Percentiles rank a stretch among this genome's conserved stretches.
These are phyloP conservation scores for Coptodon bakossiorum DNA, from an alignment of 2,113 vertebrate species.

Conservation along the genomic window DNA sequence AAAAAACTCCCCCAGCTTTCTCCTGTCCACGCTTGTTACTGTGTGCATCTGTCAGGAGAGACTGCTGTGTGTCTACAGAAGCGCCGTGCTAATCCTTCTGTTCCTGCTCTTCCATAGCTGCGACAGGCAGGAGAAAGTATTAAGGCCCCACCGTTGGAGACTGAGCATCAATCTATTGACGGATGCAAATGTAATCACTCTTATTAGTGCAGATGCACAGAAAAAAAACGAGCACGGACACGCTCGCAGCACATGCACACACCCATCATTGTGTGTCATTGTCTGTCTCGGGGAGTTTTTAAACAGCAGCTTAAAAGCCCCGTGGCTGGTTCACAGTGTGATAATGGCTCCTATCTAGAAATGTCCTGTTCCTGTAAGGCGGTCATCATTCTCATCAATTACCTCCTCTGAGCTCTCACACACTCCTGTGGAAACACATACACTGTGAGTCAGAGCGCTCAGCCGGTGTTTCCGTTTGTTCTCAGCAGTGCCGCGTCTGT, in stretches of 20 bases:
- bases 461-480: neutral
- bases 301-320: constrained; percentile 15
- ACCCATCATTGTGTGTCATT: neutral
- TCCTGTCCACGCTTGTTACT: neutral
- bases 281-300: neutral
- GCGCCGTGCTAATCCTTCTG: constrained; percentile 13
- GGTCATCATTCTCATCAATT: constrained; percentile 15
- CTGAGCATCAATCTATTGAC: constrained; percentile 11
- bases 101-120: neutral
- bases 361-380: constrained; percentile 17
- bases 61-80: neutral
- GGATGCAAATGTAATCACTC: constrained; percentile 17
- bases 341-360: constrained; percentile 18
- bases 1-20: neutral
- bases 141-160: neutral
- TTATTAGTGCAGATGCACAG: neutral
- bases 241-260: neutral
- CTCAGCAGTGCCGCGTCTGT: neutral
- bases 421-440: neutral
- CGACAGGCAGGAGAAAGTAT: constrained; percentile 5
- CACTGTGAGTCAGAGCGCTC: neutral
- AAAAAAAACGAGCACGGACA: neutral
- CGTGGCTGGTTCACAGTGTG: neutral
- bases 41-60: constrained; percentile 1
- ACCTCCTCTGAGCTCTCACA: neutral